Conservation (phyloP, 1,140 invertebrate species). For the Pseudomyrmex sp. region DNA sequence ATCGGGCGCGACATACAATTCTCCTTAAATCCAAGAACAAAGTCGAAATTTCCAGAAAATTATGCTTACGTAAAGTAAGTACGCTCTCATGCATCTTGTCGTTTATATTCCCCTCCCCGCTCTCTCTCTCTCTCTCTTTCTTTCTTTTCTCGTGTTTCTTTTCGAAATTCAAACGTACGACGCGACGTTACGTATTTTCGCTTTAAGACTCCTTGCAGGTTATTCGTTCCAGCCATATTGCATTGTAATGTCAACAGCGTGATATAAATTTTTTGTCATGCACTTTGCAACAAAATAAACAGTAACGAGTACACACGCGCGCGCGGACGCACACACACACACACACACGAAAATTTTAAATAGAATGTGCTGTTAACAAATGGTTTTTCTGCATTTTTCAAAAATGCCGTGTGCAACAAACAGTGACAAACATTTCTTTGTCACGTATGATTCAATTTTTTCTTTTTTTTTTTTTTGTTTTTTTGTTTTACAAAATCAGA, state of each 20-base stretch:
- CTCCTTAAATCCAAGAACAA: constrained; percentile 25
- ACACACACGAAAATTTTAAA: too few relatives aligned
- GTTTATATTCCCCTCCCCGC: background rate
- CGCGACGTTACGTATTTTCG: too few relatives aligned
- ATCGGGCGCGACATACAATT: constrained; percentile 39
- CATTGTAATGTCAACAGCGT: too few relatives aligned
- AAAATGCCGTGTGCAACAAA: background rate
- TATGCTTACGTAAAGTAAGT: constrained; percentile 27
- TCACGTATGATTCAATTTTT: constrained; percentile 13
- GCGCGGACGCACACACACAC: too few relatives aligned
- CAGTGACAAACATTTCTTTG: constrained; percentile 1
- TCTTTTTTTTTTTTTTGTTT: background rate
- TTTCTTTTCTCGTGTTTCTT: background rate
- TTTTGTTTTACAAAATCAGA: background rate
- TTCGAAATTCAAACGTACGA: too few relatives aligned
- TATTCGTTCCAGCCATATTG: too few relatives aligned
- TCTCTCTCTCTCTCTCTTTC: background rate
- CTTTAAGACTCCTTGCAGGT: too few relatives aligned
- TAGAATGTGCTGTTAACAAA: constrained; percentile 6
- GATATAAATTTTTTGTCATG: too few relatives aligned
- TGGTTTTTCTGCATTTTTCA: background rate
- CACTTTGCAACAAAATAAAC: too few relatives aligned
- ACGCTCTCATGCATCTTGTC: too few relatives aligned
- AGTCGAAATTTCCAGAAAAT: constrained; percentile 39
- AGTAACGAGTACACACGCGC: too few relatives aligned